Evolutionary conservation across 2,888 invertebrate genomes (phyloP).

Genomic region (Drosophila barbarae): DNA sequence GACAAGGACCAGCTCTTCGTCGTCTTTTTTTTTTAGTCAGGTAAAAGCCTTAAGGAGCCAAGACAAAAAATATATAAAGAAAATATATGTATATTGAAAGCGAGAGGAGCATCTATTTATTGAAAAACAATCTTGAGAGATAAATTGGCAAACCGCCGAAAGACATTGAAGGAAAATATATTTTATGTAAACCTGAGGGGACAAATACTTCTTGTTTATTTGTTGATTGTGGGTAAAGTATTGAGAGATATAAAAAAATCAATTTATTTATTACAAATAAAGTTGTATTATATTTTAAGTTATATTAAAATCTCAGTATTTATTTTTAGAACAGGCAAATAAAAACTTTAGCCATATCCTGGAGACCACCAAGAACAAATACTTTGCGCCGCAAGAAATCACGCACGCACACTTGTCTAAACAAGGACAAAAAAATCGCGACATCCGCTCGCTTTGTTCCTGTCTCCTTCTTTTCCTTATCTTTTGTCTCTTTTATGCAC

Average conservation of each 20-base stretch:
- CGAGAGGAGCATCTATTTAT: constrained; percentile 52
- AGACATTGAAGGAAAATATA: constrained; percentile 7
- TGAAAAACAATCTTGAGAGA: constrained; percentile 57
- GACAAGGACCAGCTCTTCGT: not conserved
- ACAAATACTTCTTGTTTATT: not conserved
- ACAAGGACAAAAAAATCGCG: constrained; percentile 34
- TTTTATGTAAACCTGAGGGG: constrained; percentile 13
- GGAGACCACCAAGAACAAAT: constrained; percentile 15
- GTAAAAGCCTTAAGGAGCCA: constrained; percentile 30
- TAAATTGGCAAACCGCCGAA: constrained; percentile 8
- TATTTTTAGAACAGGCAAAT: constrained; percentile 15
- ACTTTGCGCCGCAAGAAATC: constrained; percentile 44
- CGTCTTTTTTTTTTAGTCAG: constrained; percentile 38
- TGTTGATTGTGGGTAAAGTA: not conserved
- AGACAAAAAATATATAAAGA: not conserved
- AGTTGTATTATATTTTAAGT: not conserved
- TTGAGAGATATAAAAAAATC: not conserved
- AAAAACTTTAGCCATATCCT: constrained; percentile 3
- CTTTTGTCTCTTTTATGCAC: not conserved
- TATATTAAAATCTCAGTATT: not conserved
- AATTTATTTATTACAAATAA: too few relatives aligned
- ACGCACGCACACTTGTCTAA: constrained; percentile 55
- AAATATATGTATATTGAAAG: not conserved
- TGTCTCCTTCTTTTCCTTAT: not conserved
- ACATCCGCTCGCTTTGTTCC: constrained; percentile 31